phyloP scores from a whole-genome alignment of 2,888 invertebrate genomes.

The Idaea aversata region DNA sequence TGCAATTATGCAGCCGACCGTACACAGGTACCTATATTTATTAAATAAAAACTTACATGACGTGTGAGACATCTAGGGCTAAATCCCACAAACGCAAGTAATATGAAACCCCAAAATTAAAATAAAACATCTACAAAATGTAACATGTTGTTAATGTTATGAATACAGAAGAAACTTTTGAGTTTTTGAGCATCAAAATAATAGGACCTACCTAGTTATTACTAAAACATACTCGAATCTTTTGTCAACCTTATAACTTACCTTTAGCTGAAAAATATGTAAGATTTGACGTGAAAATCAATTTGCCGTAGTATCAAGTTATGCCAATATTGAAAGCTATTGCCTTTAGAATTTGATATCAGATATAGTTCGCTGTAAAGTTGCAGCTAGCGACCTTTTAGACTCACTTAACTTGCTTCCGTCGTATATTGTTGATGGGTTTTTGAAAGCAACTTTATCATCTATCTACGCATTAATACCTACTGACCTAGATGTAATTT shows the following conservation, averaged over 20 bases:
- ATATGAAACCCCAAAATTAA: no score
- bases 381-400: slow-evolving; percentile 42
- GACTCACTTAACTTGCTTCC: slow-evolving; percentile 53
- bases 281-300: not conserved
- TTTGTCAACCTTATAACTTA: not conserved
- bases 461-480: not conserved
- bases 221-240: not conserved
- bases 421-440: slow-evolving; percentile 28
- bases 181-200: no score
- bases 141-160: no score
- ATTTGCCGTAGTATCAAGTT: not conserved
- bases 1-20: no score
- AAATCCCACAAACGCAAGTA: no score
- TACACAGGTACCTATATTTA: no score
- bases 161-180: no score
- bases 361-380: slow-evolving; percentile 32
- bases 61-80: no score
- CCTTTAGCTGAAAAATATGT: not conserved
- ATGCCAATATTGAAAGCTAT: slow-evolving; percentile 14
- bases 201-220: not conserved
- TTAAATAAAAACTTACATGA: no score
- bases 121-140: no score
- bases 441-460: slow-evolving; percentile 26
- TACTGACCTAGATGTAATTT: not conserved
- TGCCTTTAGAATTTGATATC: slow-evolving; percentile 20